phyloP scores from a whole-genome alignment of 2,888 invertebrate genomes.

The Apamea monoglypha region DNA sequence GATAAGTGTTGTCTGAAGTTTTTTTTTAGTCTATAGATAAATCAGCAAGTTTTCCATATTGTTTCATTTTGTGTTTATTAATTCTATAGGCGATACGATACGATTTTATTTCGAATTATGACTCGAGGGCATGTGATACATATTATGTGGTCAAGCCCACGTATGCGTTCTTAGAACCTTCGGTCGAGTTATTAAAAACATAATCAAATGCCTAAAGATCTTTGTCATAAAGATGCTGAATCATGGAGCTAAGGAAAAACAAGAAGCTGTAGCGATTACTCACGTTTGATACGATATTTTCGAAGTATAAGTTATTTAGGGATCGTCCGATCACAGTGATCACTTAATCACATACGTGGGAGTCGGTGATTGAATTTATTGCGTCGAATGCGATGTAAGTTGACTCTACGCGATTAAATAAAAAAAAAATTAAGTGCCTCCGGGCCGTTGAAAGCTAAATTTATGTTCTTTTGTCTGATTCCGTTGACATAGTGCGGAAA shows the following conservation, averaged over 20 bases:
- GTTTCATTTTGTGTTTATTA: background rate
- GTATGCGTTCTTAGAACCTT: slow-evolving; percentile 23
- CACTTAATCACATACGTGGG: slow-evolving; percentile 56
- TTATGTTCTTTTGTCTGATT: slow-evolving; percentile 30
- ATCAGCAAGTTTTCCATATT: background rate
- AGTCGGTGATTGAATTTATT: slow-evolving; percentile 53
- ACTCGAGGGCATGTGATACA: slow-evolving; percentile 6
- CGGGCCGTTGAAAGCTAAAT: slow-evolving; percentile 11
- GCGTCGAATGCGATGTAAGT: slow-evolving; percentile 16
- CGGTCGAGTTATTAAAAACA: slow-evolving; percentile 17
- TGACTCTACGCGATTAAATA: slow-evolving; percentile 30
- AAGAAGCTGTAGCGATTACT: slow-evolving; percentile 52
- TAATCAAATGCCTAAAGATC: slow-evolving; percentile 27
- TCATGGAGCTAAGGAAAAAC: slow-evolving; percentile 46
- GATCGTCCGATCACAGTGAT: slow-evolving; percentile 37
- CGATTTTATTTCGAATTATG: background rate
- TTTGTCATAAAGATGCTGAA: slow-evolving; percentile 53
- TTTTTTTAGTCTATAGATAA: background rate
- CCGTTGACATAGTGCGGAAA: slow-evolving; percentile 9
- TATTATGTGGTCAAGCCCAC: slow-evolving; percentile 9
- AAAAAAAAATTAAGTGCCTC: slow-evolving; percentile 13
- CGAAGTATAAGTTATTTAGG: slow-evolving; percentile 46
- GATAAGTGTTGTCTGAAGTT: background rate
- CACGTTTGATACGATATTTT: slow-evolving; percentile 45
- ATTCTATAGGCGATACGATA: background rate